These are phyloP conservation scores for Oxygymnocypris stewartii DNA, from an alignment of 2,113 vertebrate genomes.

Conservation along the genomic window DNA sequence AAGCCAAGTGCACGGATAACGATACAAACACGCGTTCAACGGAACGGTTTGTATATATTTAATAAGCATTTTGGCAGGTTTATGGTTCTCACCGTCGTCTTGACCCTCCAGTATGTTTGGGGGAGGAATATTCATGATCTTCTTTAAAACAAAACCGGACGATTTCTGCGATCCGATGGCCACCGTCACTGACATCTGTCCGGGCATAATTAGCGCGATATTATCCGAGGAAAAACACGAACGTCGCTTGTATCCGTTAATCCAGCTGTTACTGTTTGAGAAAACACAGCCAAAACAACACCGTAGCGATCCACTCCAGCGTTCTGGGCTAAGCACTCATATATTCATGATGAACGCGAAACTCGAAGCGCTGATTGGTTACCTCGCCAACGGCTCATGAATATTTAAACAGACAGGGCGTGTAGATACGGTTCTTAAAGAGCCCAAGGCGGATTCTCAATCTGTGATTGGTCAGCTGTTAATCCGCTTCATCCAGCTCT, in stretches of 20 bases:
- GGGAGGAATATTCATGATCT: conserved; percentile 91
- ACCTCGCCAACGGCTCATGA: not conserved
- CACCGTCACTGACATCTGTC: conserved; percentile 59
- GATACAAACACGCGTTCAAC: not conserved
- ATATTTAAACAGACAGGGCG: not conserved
- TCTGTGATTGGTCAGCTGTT: conserved; percentile 10
- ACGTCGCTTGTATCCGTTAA: not conserved
- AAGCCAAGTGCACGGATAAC: not conserved
- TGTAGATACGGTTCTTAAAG: not conserved
- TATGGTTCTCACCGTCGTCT: conserved; percentile 69
- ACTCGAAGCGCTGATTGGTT: conserved; percentile 13
- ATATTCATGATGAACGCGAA: conserved; percentile 10
- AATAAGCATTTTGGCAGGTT: not conserved
- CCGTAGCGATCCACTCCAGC: not conserved
- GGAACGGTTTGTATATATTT: not conserved
- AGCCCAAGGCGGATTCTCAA: not conserved
- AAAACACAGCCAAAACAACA: conserved; percentile 18
- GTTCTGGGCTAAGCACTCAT: not conserved
- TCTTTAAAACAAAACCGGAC: conserved; percentile 86
- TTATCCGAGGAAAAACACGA: not conserved
- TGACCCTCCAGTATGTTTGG: conserved; percentile 75
- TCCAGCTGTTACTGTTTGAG: not conserved
- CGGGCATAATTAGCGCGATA: conserved; percentile 65
- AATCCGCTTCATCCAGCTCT: not conserved
- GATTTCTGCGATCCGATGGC: conserved; percentile 70